Base-by-base conservation (phyloP, 2,888 invertebrate genomes). In the Morpho helenor region DNA sequence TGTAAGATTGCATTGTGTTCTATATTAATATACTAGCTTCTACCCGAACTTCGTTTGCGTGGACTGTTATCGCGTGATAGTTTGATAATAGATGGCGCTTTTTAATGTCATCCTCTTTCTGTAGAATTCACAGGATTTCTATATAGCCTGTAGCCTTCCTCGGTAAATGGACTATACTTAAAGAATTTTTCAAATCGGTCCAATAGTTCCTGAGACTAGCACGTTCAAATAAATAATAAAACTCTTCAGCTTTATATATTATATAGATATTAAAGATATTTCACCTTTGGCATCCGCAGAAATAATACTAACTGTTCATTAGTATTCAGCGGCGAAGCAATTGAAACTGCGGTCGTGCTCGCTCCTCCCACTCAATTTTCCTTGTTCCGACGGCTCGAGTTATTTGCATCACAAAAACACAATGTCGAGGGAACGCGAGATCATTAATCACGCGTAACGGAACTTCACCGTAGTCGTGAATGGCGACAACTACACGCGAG, bases 371-470 rank as follows among this genome's bases (percentile, higher is more conserved):
- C 87, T 85, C 85, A 87, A 87, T 87, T 87, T 85, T 84, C 85
- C 87, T 85, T 85, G 87, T 87, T 87, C 86, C 87, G 87, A 83
- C 82, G 83, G 83, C 82, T 85, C 82, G 81, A 87, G 86, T 87
- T 86, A 89, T 89, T 89, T 89, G 89, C 89, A 89, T 89, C 87
- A 89, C 88, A 89, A 89, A 89, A 89, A 88, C 89, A 87, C 86
- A 85, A 87, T 87, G 87, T 88, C 82, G 85, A 76, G 85, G 83
- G 87, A 84, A 82, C 82, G 84, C 82, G 79, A 75, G 80, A 83
- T 84, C 84, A 89, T 89, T 89, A 89, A 89, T 88, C 89, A 88
- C 85, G 76, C 78, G 80, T 79, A 80, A 77, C 81, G 82, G 82
- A 81, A 85, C 84, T 84, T 76, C 78, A 77, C 76, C 76, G 74